Evolutionary conservation across 2,113 vertebrate genomes (phyloP).

Genomic region (Labrus mixtus): DNA sequence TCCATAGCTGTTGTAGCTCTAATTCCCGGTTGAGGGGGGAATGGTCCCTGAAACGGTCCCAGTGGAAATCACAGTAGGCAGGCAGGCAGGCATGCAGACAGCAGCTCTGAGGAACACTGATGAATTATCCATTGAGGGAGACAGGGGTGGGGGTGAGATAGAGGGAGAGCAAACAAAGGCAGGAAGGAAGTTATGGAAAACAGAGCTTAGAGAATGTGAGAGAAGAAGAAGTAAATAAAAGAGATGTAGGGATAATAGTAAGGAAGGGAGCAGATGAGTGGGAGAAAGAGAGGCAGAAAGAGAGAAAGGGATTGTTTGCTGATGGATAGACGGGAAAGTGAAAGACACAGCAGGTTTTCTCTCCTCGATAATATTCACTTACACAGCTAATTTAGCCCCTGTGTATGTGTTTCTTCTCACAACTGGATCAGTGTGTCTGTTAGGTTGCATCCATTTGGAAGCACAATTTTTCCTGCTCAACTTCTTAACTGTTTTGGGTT

Average conservation of each 20-base stretch:
- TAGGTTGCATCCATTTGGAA: conserved; percentile 1
- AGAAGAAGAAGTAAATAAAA: not conserved
- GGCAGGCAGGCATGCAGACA: conserved; percentile 74
- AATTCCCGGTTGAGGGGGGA: conserved; percentile 81
- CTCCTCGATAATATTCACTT: not conserved
- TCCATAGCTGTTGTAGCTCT: conserved; percentile 68
- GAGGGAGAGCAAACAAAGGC: conserved; percentile 13
- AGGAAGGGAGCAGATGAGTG: not conserved
- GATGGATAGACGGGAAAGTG: conserved; percentile 18
- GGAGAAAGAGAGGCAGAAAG: not conserved
- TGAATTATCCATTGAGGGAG: conserved; percentile 78
- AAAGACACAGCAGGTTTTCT: conserved; percentile 36
- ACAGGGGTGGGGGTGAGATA: not conserved
- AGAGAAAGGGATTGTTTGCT: conserved; percentile 13
- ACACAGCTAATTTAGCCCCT: not conserved
- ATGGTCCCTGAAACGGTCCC: conserved; percentile 80
- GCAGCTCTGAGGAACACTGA: conserved; percentile 76
- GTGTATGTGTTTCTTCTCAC: conserved; percentile 4
- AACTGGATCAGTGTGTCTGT: conserved; percentile 26
- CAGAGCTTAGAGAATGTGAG: not conserved
- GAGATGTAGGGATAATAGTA: not conserved
- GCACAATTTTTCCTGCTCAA: conserved; percentile 11
- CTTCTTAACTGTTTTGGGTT: not conserved
- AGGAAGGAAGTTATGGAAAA: conserved; percentile 15
- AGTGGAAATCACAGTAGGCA: conserved; percentile 84